Evolutionary conservation across 1,140 invertebrate genomes (phyloP), one percentile per base, ranked within the genome.

Genomic region (Chrysomallon squamiferum): DNA sequence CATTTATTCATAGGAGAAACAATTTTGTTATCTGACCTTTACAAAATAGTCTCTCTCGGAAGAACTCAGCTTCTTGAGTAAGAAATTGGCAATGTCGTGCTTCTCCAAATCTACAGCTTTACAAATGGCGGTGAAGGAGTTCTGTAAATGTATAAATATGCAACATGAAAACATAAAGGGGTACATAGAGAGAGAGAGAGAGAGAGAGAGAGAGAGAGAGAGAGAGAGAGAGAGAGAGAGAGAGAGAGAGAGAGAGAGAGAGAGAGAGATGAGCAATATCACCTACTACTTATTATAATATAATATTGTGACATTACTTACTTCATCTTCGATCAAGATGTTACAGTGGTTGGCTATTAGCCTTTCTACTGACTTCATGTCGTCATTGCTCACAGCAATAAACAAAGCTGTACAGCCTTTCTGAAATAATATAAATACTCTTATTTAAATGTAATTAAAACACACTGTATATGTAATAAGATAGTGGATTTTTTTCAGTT

Each of bases 281-380:
- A n/a, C n/a, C n/a, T n/a, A n/a, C n/a, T n/a, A n/a, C n/a, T n/a
- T n/a, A n/a, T n/a, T n/a, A n/a, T n/a, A n/a, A n/a, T n/a, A n/a
- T n/a, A n/a, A n/a, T n/a, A n/a, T n/a, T n/a, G n/a, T n/a, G n/a
- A n/a, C n/a, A n/a, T n/a, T n/a, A 66, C 69, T 69, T 54, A 75
- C 73, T 13, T 59, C 41, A 43, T 75, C 70, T 35, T 75, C 73
- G 25, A 58, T 60, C 1, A 75, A 33, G 13, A 68, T 56, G 32
- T 73, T 62, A 13, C 62, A 60, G 13, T 49, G 30, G n/a, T 58
- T 22, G 7, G 61, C 30, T 2, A 71, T 13, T 18, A 75, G 60
- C 18, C 52, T 41, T 18, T 73, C 62, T 22, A 66, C 62, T 4
- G 66, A 52, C 57, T 69, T 69, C 35, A 58, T 20, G 41, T 75